These are phyloP conservation scores for Sminthopsis crassicaudata DNA, from an alignment of 2,113 vertebrate genomes.

Conservation along the genomic window DNA sequence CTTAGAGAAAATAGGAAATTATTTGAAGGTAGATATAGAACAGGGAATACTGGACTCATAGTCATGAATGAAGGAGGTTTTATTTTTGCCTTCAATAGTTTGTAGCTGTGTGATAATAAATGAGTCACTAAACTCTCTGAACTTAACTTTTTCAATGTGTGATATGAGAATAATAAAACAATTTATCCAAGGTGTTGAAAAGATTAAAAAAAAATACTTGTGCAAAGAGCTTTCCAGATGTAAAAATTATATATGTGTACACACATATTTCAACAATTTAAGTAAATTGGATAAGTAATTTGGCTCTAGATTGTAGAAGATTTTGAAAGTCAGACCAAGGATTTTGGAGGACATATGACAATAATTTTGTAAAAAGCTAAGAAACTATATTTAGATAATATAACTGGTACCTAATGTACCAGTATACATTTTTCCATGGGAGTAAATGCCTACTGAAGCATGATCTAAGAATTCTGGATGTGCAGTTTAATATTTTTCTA, in stretches of 20 bases:
- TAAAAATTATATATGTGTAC: background rate
- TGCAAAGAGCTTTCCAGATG: background rate
- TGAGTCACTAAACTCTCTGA: background rate
- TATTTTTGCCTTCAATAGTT: background rate
- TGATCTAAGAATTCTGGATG: background rate
- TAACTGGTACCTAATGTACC: background rate
- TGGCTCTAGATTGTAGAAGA: background rate
- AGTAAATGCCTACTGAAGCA: background rate
- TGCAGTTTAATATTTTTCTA: background rate
- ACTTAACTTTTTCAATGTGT: background rate
- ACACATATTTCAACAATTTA: background rate
- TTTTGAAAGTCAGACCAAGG: background rate
- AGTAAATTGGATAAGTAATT: background rate
- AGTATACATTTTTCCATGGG: background rate
- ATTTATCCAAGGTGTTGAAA: background rate
- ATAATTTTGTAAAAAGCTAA: background rate
- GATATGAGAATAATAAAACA: background rate
- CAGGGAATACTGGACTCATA: background rate
- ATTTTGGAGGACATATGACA: background rate
- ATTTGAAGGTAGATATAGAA: background rate
- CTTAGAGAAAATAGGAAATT: background rate
- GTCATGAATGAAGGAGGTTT: background rate
- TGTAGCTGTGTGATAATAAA: background rate
- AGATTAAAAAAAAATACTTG: background rate
- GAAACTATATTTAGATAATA: background rate